phyloP scores from a whole-genome alignment of 2,888 invertebrate genomes.

The Athripsodes cinereus region DNA sequence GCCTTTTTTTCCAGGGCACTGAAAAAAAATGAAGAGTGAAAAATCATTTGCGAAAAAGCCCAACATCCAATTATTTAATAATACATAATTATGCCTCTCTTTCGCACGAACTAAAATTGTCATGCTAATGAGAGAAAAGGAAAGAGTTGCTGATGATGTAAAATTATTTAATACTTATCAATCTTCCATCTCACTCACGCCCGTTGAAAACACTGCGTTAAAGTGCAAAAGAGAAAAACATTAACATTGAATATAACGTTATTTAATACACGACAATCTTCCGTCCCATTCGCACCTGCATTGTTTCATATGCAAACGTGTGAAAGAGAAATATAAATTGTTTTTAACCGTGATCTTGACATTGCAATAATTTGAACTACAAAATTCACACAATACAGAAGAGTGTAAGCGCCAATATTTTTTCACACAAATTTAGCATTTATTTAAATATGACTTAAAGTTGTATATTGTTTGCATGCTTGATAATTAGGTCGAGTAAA shows the following conservation, averaged over 20 bases:
- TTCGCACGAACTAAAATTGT: neutral
- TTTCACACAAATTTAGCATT: neutral
- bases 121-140: neutral
- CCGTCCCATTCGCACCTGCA: neutral
- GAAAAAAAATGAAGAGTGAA: too few relatives aligned
- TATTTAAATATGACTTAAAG: neutral
- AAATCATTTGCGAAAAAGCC: too few relatives aligned
- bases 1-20: too few relatives aligned
- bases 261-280: neutral
- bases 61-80: neutral
- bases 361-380: neutral
- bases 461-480: neutral
- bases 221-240: neutral
- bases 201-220: neutral
- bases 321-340: neutral
- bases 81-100: neutral
- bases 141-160: neutral
- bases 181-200: neutral
- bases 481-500: neutral
- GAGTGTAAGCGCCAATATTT: neutral
- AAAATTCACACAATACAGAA: neutral
- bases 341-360: slow-evolving; percentile 2
- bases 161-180: neutral
- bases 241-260: neutral
- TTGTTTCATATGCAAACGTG: neutral